Percentiles rank a stretch among this genome's conserved stretches.
phyloP scores from a whole-genome alignment of 64 coral and sea anemone species.

The Pocillopora damicornis region DNA sequence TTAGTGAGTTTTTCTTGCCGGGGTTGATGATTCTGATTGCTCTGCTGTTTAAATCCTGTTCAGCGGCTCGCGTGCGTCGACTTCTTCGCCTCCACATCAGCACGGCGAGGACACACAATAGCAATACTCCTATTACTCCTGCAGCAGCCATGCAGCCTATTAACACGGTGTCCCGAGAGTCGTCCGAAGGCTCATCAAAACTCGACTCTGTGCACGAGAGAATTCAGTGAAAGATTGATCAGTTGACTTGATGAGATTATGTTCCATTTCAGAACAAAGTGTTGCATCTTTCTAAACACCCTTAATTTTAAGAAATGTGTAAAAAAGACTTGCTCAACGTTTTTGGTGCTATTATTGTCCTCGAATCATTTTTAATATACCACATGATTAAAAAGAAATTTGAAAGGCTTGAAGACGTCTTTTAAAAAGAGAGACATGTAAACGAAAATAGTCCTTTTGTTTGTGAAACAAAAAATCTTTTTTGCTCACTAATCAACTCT shows the following conservation, averaged over 20 bases:
- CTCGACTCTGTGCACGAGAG: background rate
- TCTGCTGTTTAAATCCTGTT: constrained; percentile 34
- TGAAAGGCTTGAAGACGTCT: no score
- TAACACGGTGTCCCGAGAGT: background rate
- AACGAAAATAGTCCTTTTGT: no score
- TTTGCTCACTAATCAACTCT: no score
- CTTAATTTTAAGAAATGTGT: no score
- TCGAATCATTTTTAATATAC: no score
- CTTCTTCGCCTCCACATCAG: constrained; percentile 26
- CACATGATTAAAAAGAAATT: no score
- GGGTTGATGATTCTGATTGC: constrained; percentile 78
- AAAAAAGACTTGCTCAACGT: no score
- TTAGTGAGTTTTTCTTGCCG: constrained; percentile 84
- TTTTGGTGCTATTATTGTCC: no score
- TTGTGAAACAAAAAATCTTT: no score
- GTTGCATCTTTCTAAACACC: no score
- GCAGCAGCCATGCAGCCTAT: constrained; percentile 24
- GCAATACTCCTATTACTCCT: constrained; percentile 31
- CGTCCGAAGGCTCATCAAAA: background rate
- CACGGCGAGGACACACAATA: constrained; percentile 33
- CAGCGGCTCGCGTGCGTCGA: constrained; percentile 22
- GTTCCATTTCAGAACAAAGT: no score
- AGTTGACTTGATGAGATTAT: background rate
- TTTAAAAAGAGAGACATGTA: no score
- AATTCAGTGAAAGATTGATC: background rate